These are phyloP conservation scores for Yasuhikotakia modesta DNA, from an alignment of 2,797 vertebrate genomes.

Conservation along the genomic window DNA sequence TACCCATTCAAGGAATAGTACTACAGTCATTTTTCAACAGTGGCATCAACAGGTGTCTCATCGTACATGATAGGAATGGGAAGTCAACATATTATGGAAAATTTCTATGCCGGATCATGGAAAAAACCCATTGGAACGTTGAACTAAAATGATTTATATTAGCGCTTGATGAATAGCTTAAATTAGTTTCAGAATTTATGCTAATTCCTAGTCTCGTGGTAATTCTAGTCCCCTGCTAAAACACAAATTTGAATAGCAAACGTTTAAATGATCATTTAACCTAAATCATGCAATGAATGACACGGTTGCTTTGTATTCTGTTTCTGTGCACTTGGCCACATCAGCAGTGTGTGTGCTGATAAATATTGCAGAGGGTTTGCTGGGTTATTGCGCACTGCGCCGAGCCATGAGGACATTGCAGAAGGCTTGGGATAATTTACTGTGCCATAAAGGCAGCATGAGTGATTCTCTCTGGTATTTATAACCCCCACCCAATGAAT, in stretches of 20 bases:
- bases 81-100: neutral
- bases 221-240: neutral
- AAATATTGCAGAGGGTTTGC: slow-evolving; percentile 35
- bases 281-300: slow-evolving; percentile 22
- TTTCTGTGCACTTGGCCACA: slow-evolving; percentile 27
- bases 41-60: slow-evolving; percentile 15
- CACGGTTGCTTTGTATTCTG: slow-evolving; percentile 15
- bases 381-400: slow-evolving; percentile 36
- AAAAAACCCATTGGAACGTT: neutral
- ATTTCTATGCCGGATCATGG: neutral
- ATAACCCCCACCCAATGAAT: slow-evolving; percentile 45
- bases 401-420: slow-evolving; percentile 48
- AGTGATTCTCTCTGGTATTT: slow-evolving; percentile 53
- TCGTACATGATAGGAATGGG: neutral
- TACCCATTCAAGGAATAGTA: too few species aligned
- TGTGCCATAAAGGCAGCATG: slow-evolving; percentile 53
- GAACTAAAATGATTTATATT: neutral
- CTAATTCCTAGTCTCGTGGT: slow-evolving; percentile 5
- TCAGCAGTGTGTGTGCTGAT: slow-evolving; percentile 25
- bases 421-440: slow-evolving; percentile 53
- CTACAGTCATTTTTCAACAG: neutral
- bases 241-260: neutral
- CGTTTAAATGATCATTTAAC: neutral
- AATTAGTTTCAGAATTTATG: neutral
- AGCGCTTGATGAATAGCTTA: neutral